Percentiles rank a stretch among this genome's conserved stretches.
Conservation (phyloP, 2,888 invertebrate species). For the Scelioninae gen. 2 region DNA sequence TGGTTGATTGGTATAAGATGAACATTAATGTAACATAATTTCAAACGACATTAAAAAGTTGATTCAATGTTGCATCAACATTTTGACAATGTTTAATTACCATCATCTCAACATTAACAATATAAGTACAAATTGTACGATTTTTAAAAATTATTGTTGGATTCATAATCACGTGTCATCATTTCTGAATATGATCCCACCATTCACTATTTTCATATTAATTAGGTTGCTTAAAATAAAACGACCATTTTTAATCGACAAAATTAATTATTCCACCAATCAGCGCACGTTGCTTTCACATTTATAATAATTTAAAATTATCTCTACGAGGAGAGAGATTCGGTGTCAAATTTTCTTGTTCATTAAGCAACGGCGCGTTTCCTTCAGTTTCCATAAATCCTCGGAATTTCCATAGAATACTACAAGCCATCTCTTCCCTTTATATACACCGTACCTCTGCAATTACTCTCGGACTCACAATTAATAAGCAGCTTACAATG, state of each 20-base stretch:
- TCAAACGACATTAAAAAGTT: no score
- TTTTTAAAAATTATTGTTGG: no score
- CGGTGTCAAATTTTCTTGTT: slow-evolving; percentile 47
- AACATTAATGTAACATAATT: no score
- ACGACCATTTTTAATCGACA: background rate
- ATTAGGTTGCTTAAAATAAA: no score
- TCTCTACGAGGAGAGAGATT: slow-evolving; percentile 23
- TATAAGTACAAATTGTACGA: no score
- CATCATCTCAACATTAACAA: no score
- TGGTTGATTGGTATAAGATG: no score
- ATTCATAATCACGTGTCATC: no score
- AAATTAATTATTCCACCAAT: slow-evolving; percentile 23
- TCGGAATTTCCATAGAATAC: slow-evolving; percentile 52
- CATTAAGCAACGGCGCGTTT: slow-evolving; percentile 30
- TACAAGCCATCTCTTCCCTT: slow-evolving; percentile 47
- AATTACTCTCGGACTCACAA: slow-evolving; percentile 62
- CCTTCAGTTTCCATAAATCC: slow-evolving; percentile 53
- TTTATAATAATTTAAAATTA: slow-evolving; percentile 32
- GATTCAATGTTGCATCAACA: no score
- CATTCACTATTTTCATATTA: no score
- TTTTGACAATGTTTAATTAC: no score
- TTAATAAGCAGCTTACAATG: slow-evolving; percentile 63
- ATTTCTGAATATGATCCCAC: background rate
- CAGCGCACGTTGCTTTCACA: slow-evolving; percentile 1
- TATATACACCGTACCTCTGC: slow-evolving; percentile 50